Evolutionary conservation across 2,888 invertebrate genomes (phyloP).

Genomic region (Anorthoa munda): DNA sequence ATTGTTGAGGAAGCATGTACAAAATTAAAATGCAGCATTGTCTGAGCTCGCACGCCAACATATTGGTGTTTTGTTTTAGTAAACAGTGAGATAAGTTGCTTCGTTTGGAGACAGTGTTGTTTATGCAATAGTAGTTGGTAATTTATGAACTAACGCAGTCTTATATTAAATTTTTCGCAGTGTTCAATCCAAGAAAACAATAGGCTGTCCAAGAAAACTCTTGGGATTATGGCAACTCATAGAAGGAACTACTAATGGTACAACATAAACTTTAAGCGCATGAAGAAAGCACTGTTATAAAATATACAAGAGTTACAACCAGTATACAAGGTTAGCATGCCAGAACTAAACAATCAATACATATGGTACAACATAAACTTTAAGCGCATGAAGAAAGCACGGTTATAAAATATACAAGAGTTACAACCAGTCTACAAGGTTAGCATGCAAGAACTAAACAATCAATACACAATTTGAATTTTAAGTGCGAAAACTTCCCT

Average conservation of each 20-base stretch:
- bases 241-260: not conserved
- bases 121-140: conserved; percentile 11
- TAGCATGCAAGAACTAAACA: conserved; percentile 51
- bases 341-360: conserved; percentile 61
- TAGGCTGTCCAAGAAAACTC: not conserved
- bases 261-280: not conserved
- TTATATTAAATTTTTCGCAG: not conserved
- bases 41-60: conserved; percentile 77
- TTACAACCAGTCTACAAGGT: conserved; percentile 30
- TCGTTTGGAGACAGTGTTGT: conserved; percentile 45
- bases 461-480: conserved; percentile 65
- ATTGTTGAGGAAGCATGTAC: conserved; percentile 86
- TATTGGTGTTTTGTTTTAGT: conserved; percentile 80
- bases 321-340: conserved; percentile 36
- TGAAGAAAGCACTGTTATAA: not conserved
- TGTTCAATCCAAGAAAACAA: not conserved
- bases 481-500: conserved; percentile 71
- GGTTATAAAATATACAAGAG: not conserved
- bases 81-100: conserved; percentile 65
- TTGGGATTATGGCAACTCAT: not conserved
- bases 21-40: conserved; percentile 90
- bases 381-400: not conserved
- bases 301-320: conserved; percentile 5
- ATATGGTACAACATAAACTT: not conserved
- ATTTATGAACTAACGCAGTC: conserved; percentile 2